phyloP scores from a whole-genome alignment of 2,113 vertebrate species.

The Aspiorhynchus laticeps region DNA sequence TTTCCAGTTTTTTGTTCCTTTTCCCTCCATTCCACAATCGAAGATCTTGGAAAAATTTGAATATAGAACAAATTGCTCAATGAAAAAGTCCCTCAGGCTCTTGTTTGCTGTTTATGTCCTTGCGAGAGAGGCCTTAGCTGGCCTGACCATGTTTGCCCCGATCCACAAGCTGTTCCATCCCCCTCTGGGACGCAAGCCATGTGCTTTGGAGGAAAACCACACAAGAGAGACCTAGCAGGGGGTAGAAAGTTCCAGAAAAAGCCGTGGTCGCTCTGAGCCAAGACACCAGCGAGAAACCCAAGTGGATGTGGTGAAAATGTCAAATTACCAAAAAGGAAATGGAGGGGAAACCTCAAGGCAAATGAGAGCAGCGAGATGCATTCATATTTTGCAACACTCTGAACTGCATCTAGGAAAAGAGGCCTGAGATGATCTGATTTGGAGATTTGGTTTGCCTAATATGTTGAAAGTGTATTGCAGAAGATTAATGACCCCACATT shows the following conservation, averaged over 20 bases:
- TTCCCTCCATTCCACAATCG: conserved; percentile 34
- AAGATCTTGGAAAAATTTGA: conserved; percentile 62
- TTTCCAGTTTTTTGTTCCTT: conserved; percentile 6
- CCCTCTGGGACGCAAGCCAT: conserved; percentile 71
- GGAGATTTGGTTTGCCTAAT: conserved; percentile 15
- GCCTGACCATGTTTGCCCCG: conserved; percentile 56
- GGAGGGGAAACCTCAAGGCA: conserved; percentile 74
- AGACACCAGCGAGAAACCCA: conserved; percentile 76
- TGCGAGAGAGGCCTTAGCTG: conserved; percentile 47
- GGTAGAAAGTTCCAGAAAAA: conserved; percentile 77
- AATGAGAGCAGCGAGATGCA: conserved; percentile 46
- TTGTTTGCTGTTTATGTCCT: conserved; percentile 66
- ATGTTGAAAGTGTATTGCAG: neutral
- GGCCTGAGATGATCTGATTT: conserved; percentile 11
- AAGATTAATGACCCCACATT: neutral
- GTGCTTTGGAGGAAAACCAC: conserved; percentile 78
- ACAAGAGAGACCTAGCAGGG: conserved; percentile 74
- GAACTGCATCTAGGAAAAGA: conserved; percentile 31
- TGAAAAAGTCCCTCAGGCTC: conserved; percentile 65
- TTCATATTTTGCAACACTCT: conserved; percentile 54
- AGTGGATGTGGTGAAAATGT: conserved; percentile 83
- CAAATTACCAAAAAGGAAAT: conserved; percentile 81
- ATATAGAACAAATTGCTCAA: conserved; percentile 73
- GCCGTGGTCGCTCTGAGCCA: conserved; percentile 66
- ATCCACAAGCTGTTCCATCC: conserved; percentile 54